phyloP scores from a whole-genome alignment of 2,888 invertebrate species.

The Caenorhabditis auriculariae region DNA sequence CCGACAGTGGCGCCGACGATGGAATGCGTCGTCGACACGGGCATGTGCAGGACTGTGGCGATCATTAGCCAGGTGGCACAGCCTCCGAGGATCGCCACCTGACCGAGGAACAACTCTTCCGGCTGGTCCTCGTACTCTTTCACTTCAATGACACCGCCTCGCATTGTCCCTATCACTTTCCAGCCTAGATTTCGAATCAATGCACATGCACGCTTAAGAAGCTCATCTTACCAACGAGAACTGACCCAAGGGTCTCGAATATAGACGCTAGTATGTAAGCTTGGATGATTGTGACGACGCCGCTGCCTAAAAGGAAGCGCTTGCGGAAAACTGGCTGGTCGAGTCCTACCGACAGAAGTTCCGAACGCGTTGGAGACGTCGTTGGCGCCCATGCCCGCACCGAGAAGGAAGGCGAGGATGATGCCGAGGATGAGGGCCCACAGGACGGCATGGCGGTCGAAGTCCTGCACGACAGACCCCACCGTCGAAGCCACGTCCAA shows the following conservation, averaged over 20 bases:
- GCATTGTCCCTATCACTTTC: slow-evolving; percentile 91
- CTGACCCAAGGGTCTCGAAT: slow-evolving; percentile 91
- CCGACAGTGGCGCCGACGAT: slow-evolving; percentile 96
- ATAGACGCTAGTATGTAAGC: slow-evolving; percentile 92
- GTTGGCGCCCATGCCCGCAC: slow-evolving; percentile 96
- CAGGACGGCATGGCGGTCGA: slow-evolving; percentile 67
- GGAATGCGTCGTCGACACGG: slow-evolving; percentile 96
- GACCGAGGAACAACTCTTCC: slow-evolving; percentile 83
- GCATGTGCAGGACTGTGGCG: slow-evolving; percentile 88
- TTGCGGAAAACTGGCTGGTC: slow-evolving; percentile 70
- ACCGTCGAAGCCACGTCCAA: too few relatives aligned
- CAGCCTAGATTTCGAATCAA: slow-evolving; percentile 71
- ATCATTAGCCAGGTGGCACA: slow-evolving; percentile 88
- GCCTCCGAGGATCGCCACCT: slow-evolving; percentile 68
- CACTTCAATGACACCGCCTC: slow-evolving; percentile 92
- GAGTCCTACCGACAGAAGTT: slow-evolving; percentile 69
- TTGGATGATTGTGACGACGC: slow-evolving; percentile 75
- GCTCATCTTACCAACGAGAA: slow-evolving; percentile 80
- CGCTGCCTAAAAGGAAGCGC: slow-evolving; percentile 10
- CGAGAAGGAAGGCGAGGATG: slow-evolving; percentile 87
- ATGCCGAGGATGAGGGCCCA: slow-evolving; percentile 89
- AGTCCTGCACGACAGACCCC: too few relatives aligned
- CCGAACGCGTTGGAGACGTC: slow-evolving; percentile 97
- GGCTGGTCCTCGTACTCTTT: slow-evolving; percentile 80
- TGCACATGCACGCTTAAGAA: not conserved